Evolutionary conservation across 2,113 vertebrate genomes (phyloP).

Genomic region (Romanogobio albipinnatus): DNA sequence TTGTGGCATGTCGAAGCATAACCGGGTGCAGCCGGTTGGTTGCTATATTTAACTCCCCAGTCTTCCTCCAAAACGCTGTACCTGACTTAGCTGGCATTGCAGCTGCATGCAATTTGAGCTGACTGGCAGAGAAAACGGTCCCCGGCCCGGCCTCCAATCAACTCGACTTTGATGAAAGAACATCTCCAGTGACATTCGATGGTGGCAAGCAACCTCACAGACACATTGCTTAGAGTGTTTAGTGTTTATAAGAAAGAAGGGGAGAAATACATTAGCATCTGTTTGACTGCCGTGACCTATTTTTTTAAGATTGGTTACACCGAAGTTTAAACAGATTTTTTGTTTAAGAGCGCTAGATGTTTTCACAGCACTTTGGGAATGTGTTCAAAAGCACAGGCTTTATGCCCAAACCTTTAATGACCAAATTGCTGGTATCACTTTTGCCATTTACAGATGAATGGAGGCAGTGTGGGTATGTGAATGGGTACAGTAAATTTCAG

Average conservation of each 20-base stretch:
- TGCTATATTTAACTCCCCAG: slow-evolving; percentile 39
- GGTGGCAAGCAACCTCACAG: slow-evolving; percentile 52
- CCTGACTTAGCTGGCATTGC: slow-evolving; percentile 50
- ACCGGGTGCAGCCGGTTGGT: slow-evolving; percentile 12
- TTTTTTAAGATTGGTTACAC: slow-evolving; percentile 20
- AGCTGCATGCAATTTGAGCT: slow-evolving; percentile 40
- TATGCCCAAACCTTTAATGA: neutral
- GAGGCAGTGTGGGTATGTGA: neutral
- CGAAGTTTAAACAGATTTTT: neutral
- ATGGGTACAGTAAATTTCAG: neutral
- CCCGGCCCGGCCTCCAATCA: slow-evolving; percentile 42
- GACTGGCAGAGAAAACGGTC: slow-evolving; percentile 59
- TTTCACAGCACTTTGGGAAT: neutral
- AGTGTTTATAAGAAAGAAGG: slow-evolving; percentile 60
- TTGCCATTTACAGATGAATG: slow-evolving; percentile 11
- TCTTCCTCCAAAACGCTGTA: slow-evolving; percentile 11
- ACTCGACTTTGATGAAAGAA: slow-evolving; percentile 46
- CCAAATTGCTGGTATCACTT: neutral
- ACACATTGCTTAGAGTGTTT: slow-evolving; percentile 57
- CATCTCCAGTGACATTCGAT: slow-evolving; percentile 52
- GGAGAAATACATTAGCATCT: slow-evolving; percentile 61
- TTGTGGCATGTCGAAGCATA: slow-evolving; percentile 2
- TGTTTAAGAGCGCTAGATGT: neutral
- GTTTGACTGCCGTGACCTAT: slow-evolving; percentile 53
- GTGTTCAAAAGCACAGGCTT: neutral